Base-by-base conservation (phyloP, 2,888 invertebrate genomes). In the Entomobrya multifasciata region DNA sequence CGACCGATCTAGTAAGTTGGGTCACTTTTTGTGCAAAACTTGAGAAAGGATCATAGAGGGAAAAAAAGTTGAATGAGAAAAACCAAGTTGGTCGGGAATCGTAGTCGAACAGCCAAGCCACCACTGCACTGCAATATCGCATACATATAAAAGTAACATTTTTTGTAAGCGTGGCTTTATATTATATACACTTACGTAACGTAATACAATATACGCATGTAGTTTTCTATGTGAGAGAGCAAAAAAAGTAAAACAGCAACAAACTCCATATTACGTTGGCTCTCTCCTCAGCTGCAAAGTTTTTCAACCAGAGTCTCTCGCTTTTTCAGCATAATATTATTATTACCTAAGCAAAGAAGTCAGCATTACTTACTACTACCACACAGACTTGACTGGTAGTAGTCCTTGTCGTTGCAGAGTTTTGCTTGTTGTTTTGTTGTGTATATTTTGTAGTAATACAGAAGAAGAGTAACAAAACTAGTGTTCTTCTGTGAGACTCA, bases 1-100 rank as follows among this genome's bases (percentile, higher is more conserved):
- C 47, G 5, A 52, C 72, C 72, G 52, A 72, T 36, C 36, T 36
- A 36, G 8, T 72, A 49, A 27, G 47, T 10, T 67, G 17, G 67
- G 67, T 44, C 44, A 67, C 41, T 72, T 25, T 77, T 17, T 85
- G 78, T 85, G 85, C 85, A 60, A 85, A 85, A 85, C 84, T 76
- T 36, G 36, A 36, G 36, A 36, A 8, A 36, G 36, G 36, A 36
- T 15, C 57, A 4, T 47, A 44, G 67, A 52, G 67, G 10, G 11
- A 22, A 20, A 67, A 55, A 82, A 77, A 78, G 81, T 74, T 82
- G 82, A 82, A 81, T 82, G 82, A 65, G 85, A 72, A 78, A 83
- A 62, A 41, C 27, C 55, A 20, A 62, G 22, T 57, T 77, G 27
- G 44, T 20, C 44, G 17, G 67, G 57, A 36, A 36, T 49, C 3